These are phyloP conservation scores for Maconellicoccus hirsutus DNA, from an alignment of 1,140 invertebrate genomes.

Conservation along the genomic window DNA sequence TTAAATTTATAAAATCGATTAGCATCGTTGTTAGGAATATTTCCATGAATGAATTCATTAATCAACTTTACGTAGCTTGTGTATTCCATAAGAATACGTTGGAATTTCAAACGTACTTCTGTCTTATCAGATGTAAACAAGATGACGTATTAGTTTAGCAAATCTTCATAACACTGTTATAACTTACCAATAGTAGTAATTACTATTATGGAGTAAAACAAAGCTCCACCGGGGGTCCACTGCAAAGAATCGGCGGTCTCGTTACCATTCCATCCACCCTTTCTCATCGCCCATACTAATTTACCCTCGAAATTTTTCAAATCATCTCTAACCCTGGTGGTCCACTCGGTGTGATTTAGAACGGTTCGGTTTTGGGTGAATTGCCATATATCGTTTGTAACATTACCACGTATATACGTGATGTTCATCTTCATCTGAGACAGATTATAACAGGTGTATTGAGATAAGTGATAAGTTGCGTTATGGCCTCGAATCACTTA, in stretches of 20 bases:
- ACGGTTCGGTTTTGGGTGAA: constrained; percentile 53
- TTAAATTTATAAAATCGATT: too few relatives aligned
- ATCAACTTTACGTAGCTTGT: too few relatives aligned
- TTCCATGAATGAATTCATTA: too few relatives aligned
- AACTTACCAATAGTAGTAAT: constrained; percentile 90
- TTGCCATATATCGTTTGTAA: constrained; percentile 66
- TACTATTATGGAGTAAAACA: constrained; percentile 95
- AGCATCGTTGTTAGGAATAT: too few relatives aligned
- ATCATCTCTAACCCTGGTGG: constrained; percentile 43
- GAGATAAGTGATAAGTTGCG: too few relatives aligned
- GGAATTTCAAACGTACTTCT: too few relatives aligned
- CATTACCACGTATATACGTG: constrained; percentile 52
- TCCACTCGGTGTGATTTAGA: constrained; percentile 61
- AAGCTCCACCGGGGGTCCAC: constrained; percentile 80
- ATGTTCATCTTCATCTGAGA: constrained; percentile 66
- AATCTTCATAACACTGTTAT: too few relatives aligned
- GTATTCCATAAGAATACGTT: too few relatives aligned
- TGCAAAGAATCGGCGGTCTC: constrained; percentile 62
- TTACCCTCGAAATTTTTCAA: constrained; percentile 66
- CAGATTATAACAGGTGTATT: neutral
- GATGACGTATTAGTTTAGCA: too few relatives aligned
- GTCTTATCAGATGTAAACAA: too few relatives aligned
- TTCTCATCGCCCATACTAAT: constrained; percentile 69
- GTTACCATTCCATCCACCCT: constrained; percentile 82
- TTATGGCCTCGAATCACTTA: constrained; percentile 39